Evolutionary conservation across 2,888 invertebrate species (phyloP).

Genomic region (Vesta saturnalis): DNA sequence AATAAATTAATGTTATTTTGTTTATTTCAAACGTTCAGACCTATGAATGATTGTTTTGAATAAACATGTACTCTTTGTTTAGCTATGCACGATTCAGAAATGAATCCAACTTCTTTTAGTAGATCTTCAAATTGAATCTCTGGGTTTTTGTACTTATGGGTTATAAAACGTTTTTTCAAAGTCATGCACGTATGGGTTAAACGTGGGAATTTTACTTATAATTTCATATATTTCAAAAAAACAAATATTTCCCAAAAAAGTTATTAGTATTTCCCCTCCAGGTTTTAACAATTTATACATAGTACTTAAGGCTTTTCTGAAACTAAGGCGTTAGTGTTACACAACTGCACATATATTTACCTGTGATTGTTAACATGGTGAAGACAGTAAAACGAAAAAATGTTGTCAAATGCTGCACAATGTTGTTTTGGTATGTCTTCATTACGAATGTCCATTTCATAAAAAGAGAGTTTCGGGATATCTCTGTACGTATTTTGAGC

Average conservation of each 20-base stretch:
- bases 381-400: not conserved
- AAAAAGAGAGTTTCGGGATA: not conserved
- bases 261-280: not conserved
- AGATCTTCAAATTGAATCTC: no score
- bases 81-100: no score
- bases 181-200: no score
- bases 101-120: no score
- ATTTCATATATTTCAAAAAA: no score
- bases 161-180: no score
- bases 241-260: not conserved
- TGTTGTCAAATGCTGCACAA: not conserved
- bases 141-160: no score
- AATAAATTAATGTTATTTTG: no score
- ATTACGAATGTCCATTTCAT: not conserved
- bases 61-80: no score
- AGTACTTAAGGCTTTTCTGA: not conserved
- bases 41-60: no score
- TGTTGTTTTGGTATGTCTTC: not conserved
- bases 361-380: not conserved
- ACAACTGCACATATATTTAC: not conserved
- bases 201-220: no score
- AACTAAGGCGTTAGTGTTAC: not conserved
- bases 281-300: not conserved
- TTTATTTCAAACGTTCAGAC: no score
- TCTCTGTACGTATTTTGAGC: not conserved